These are phyloP conservation scores for Rugalucina vietnamica DNA, from an alignment of 2,888 invertebrate species.

Conservation along the genomic window DNA sequence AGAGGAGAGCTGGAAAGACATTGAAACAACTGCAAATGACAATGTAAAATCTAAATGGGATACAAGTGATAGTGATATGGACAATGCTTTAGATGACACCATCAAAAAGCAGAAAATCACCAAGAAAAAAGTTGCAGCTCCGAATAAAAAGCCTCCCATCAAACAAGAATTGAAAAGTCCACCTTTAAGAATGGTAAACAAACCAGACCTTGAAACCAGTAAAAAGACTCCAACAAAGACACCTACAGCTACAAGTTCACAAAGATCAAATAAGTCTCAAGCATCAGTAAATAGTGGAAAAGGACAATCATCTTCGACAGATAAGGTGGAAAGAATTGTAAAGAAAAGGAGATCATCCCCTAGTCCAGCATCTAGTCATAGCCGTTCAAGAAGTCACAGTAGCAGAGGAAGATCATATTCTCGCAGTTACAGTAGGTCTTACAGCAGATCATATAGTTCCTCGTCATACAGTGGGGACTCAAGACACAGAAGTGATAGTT, in stretches of 20 bases:
- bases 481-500: conserved; percentile 68
- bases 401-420: conserved; percentile 62
- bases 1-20: conserved; percentile 78
- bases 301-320: conserved; percentile 26
- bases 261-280: conserved; percentile 45
- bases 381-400: conserved; percentile 55
- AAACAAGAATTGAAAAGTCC: conserved; percentile 56
- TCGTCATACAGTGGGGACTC: conserved; percentile 64
- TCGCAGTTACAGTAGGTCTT: conserved; percentile 63
- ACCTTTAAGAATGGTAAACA: conserved; percentile 24
- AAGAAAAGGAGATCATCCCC: conserved; percentile 34
- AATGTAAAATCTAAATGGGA: conserved; percentile 80
- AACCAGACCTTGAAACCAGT: conserved; percentile 38
- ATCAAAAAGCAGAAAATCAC: conserved; percentile 51
- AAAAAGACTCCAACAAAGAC: conserved; percentile 30
- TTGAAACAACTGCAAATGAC: conserved; percentile 72
- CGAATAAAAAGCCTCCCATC: conserved; percentile 22
- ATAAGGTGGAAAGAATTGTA: conserved; percentile 4
- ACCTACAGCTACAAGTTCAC: conserved; percentile 43
- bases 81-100: conserved; percentile 64
- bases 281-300: conserved; percentile 46
- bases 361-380: conserved; percentile 60
- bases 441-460: conserved; percentile 69
- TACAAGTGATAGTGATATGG: conserved; percentile 79
- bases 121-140: conserved; percentile 27